A percentile compares a stretch with the other conserved stretches of the same genome.
These are phyloP conservation scores for Drosophila demipolita DNA, from an alignment of 2,888 invertebrate species.

Conservation along the genomic window DNA sequence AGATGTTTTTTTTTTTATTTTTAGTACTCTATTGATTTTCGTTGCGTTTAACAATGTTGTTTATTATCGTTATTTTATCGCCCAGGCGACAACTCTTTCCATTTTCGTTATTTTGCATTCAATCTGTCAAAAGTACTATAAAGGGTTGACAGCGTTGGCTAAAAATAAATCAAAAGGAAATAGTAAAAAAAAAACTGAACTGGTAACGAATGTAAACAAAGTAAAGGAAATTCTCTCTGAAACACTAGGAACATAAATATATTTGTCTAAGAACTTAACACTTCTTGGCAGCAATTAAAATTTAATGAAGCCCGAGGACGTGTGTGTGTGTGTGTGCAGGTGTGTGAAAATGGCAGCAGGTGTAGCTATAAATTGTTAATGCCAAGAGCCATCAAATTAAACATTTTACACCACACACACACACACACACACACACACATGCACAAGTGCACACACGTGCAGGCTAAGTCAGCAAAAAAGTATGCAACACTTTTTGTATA, in stretches of 20 bases:
- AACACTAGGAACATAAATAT: background rate
- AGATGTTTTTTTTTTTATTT: background rate
- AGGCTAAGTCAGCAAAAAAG: constrained; percentile 31
- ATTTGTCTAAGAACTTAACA: constrained; percentile 5
- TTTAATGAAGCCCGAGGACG: constrained; percentile 20
- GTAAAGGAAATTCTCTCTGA: background rate
- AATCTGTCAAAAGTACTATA: background rate
- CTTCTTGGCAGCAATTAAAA: constrained; percentile 35
- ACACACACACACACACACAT: background rate
- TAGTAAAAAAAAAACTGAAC: constrained; percentile 3
- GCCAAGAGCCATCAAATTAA: constrained; percentile 69
- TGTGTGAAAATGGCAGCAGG: constrained; percentile 48
- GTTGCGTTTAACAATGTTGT: background rate
- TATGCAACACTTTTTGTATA: constrained; percentile 50
- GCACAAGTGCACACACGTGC: background rate
- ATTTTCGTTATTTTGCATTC: background rate
- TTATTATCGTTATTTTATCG: background rate
- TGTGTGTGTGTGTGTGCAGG: background rate
- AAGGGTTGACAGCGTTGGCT: background rate
- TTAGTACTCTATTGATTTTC: background rate
- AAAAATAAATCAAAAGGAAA: background rate
- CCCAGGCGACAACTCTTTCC: background rate
- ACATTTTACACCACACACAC: constrained; percentile 40
- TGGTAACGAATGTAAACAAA: background rate
- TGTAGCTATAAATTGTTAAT: constrained; percentile 63